Evolutionary conservation across 2,113 vertebrate genomes (phyloP), one percentile per base, ranked within the genome.

Genomic region (Malurus melanocephalus): DNA sequence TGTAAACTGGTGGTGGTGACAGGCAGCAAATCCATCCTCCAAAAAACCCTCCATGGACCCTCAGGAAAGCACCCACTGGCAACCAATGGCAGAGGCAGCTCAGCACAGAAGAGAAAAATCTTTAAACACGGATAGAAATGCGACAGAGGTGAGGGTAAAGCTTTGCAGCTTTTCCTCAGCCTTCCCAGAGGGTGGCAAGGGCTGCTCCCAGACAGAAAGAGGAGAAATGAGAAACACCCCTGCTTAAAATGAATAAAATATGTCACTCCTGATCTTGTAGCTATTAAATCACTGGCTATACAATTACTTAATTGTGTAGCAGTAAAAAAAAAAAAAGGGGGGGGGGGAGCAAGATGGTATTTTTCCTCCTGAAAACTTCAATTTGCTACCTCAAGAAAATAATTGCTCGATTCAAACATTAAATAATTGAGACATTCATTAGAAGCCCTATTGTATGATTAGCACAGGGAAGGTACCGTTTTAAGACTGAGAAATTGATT

Each of bases 251-350:
- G 94, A 97, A 97, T 94, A 96, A 96, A 97, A 96, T 91, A 75
- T 96, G 95, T 95, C 97, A 95, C 92, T 97, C 88, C 93, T 96
- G 94, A 95, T 94, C 90, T 92, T 93, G 92, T 94, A 96, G 85
- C 95, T 94, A 95, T 96, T 97, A 97, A 96, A 97, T 97, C 95
- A 94, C 89, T 94, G 96, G 96, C 96, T 97, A 96, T 80, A 95
- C 95, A 97, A 97, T 96, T 97, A 96, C 94, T 96, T 97, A 97
- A 98, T 97, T 98, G 96, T 94, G 95, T 62, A 87, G 90, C 52
- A 68, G 80, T 53, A 28, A 66, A 74, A 57, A 67, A 19, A 21
- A 8, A 2, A 60, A 35, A 35, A 35, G 35, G 10, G 38, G 23
- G 11, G 12, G n/a, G 64, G 68, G 51, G 83, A n/a, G 11, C 0